A percentile compares a stretch with the other conserved stretches of the same genome.
Conservation (phyloP, 64 coral and sea anemone genomes). For the Pocillopora verrucosa region DNA sequence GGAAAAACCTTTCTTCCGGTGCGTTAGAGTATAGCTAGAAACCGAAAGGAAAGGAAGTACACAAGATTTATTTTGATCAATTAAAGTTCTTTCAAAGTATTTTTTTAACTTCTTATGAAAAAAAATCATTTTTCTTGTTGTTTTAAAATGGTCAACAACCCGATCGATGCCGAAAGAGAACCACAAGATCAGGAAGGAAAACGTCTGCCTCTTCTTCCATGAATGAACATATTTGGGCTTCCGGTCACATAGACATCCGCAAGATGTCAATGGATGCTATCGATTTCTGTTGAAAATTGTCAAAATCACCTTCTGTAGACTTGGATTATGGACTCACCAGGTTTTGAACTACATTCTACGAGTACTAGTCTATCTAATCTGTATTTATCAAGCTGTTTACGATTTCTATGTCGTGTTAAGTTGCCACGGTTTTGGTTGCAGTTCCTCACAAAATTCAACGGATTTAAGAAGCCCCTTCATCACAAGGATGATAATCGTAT, state of each 20-base stretch:
- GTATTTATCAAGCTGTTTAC: conserved; percentile 53
- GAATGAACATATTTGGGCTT: neutral
- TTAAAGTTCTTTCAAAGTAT: too few species aligned
- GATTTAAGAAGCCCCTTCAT: conserved; percentile 1
- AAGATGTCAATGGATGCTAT: neutral
- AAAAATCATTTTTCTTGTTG: too few species aligned
- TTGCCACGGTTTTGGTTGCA: conserved; percentile 52
- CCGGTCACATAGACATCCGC: neutral
- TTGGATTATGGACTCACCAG: conserved; percentile 50
- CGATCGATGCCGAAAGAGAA: too few species aligned
- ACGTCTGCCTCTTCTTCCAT: neutral
- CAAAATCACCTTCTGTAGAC: neutral
- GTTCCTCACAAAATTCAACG: conserved; percentile 56
- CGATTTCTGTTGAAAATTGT: neutral
- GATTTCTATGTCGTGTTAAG: conserved; percentile 43
- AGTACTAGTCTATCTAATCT: conserved; percentile 9
- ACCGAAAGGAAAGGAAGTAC: too few species aligned
- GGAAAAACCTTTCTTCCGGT: too few species aligned
- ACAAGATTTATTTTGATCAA: too few species aligned
- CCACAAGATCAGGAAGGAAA: neutral
- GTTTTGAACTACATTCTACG: conserved; percentile 25
- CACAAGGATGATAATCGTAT: conserved; percentile 41
- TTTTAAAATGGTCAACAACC: too few species aligned
- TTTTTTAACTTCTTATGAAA: too few species aligned
- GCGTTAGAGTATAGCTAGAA: too few species aligned